A percentile compares a stretch with the other conserved stretches of the same genome.
These are phyloP conservation scores for Phalera bucephala DNA, from an alignment of 2,888 invertebrate species.

Conservation along the genomic window DNA sequence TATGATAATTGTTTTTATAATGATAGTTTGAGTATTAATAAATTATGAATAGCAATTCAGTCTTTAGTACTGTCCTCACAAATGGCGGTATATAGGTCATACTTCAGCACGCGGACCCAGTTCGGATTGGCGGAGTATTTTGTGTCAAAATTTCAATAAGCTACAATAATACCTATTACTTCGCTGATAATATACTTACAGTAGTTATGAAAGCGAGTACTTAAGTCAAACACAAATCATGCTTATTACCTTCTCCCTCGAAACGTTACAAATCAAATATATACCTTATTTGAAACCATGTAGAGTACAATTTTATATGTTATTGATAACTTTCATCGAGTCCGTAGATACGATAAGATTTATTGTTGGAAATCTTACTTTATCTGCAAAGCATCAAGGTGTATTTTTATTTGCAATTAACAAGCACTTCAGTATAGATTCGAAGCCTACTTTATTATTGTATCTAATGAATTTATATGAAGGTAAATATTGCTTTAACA, in stretches of 20 bases:
- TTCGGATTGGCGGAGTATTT: too few species aligned
- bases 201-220: constrained; percentile 30
- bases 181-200: constrained; percentile 29
- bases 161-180: constrained; percentile 22
- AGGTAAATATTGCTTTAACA: constrained; percentile 52
- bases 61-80: too few species aligned
- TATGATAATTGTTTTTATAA: too few species aligned
- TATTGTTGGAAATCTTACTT: constrained; percentile 28
- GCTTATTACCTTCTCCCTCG: constrained; percentile 18
- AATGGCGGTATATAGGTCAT: too few species aligned
- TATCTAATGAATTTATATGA: constrained; percentile 64
- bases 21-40: too few species aligned
- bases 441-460: constrained; percentile 53
- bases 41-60: too few species aligned
- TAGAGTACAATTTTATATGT: constrained; percentile 9
- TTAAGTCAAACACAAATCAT: constrained; percentile 27
- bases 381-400: constrained; percentile 27
- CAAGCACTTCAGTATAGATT: constrained; percentile 36
- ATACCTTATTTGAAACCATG: constrained; percentile 10
- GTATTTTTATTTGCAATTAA: constrained; percentile 27
- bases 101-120: too few species aligned
- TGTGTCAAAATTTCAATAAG: too few species aligned
- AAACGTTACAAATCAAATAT: constrained; percentile 5
- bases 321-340: constrained; percentile 19
- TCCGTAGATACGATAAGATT: constrained; percentile 12